Base-by-base conservation (phyloP, 2,113 vertebrate species). In the Oncorhynchus masou region DNA sequence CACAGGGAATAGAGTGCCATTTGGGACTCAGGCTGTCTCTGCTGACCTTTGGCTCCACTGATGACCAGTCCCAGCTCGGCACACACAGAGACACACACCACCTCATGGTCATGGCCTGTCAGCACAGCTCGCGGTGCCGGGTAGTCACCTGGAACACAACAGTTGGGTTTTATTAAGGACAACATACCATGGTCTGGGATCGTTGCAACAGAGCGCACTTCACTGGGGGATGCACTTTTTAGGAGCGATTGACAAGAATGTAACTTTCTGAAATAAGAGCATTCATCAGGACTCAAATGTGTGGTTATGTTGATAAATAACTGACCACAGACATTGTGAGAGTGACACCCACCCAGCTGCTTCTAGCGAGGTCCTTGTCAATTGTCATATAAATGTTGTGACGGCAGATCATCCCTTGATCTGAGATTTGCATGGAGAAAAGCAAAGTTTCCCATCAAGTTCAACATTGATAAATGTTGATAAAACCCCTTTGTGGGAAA, bases 51-150 rank as follows among this genome's bases (percentile, higher is more conserved):
- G 91, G 97, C 96, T 91, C 98, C 97, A 74, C 97, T 99, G 92
- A 99, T 98, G 89, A 99, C 97, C 1, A 99, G 94, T 68, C 97
- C 98, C 78, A 99, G 95, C 85, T 99, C 98, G 34, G 98, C 98
- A 79, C 98, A 62, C n/a, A 62, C 59, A 62, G 20, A 96, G 73
- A 99, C 98, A 4, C 97, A 99, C 88, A 97, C 96, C 83, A 99
- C 97, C 92, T 99, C 96, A 75, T 97, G 96, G 88, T 99, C 97
- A 0, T 99, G 98, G 80, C 98, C 98, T 0, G 98, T 99, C 79
- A 99, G 93, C 87, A 98, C 96, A 1, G 98, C 98, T 1, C 98
- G 93, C 15, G 98, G 97, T 59, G 97, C 96, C 45, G 97, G 97
- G 83, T 98, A 99, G 91, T 99, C 97, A 90, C 96, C 98, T 99